Conservation (phyloP, 2,797 vertebrate genomes). For the Rhodeus uyekii region DNA sequence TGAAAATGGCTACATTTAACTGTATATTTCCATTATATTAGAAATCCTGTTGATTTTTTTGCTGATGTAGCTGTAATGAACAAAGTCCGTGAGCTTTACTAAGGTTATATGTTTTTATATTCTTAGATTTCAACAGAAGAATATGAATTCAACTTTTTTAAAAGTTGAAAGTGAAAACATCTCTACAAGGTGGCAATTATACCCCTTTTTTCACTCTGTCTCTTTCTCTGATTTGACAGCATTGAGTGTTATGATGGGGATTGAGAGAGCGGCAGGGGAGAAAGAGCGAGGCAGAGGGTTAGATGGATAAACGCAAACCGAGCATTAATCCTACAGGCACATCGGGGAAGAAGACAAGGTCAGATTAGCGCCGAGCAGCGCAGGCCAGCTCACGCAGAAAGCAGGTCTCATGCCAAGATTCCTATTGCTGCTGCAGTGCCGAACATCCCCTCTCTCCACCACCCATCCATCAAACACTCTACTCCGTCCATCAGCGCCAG, state of each 20-base stretch:
- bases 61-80: not conserved
- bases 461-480: conserved; percentile 43
- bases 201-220: conserved; percentile 15
- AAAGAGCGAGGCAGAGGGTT: conserved; percentile 43
- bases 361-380: conserved; percentile 63
- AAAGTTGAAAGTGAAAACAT: conserved; percentile 10
- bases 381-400: conserved; percentile 49
- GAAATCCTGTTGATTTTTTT: not conserved
- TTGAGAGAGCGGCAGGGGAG: conserved; percentile 45
- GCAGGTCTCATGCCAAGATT: conserved; percentile 48
- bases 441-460: conserved; percentile 16
- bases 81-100: not conserved
- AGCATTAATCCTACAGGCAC: conserved; percentile 67
- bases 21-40: not conserved
- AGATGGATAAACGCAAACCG: conserved; percentile 61
- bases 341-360: conserved; percentile 59
- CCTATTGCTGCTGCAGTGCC: conserved; percentile 29
- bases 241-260: conserved; percentile 47
- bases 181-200: not conserved
- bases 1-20: no score
- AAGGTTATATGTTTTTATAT: not conserved
- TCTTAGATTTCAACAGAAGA: not conserved
- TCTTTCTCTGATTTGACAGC: conserved; percentile 29
- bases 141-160: not conserved
- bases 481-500: conserved; percentile 38